Conservation (phyloP, 1,140 invertebrate genomes). For the Ephestia elutella region DNA sequence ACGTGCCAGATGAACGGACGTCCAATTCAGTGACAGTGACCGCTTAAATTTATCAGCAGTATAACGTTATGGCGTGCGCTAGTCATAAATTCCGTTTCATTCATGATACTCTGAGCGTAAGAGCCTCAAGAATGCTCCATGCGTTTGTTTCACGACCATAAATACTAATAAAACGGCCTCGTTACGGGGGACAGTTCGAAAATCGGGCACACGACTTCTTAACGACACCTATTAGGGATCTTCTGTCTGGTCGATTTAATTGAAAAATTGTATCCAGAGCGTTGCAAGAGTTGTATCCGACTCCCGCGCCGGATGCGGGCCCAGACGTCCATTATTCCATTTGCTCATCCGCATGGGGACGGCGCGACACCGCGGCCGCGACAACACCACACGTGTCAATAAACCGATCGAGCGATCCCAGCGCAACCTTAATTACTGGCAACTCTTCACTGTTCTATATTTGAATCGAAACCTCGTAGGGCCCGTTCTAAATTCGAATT, state of each 20-base stretch:
- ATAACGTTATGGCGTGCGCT: constrained; percentile 46
- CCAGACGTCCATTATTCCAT: constrained; percentile 73
- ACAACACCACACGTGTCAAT: constrained; percentile 60
- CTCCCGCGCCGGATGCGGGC: constrained; percentile 70
- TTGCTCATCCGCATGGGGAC: constrained; percentile 71
- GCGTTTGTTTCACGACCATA: constrained; percentile 64
- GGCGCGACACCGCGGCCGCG: constrained; percentile 16
- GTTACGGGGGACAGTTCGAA: constrained; percentile 69
- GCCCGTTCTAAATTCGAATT: constrained; percentile 42
- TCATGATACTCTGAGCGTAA: constrained; percentile 45
- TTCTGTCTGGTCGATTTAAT: constrained; percentile 73
- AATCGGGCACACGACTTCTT: constrained; percentile 72
- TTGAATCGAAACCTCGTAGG: constrained; percentile 35
- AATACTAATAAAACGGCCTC: constrained; percentile 72
- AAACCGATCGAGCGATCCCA: constrained; percentile 51
- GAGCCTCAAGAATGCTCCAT: constrained; percentile 37
- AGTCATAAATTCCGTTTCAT: constrained; percentile 66
- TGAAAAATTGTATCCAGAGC: constrained; percentile 73
- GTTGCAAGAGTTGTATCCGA: constrained; percentile 69
- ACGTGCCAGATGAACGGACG: constrained; percentile 21
- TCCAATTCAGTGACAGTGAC: constrained; percentile 19
- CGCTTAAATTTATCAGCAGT: constrained; percentile 41
- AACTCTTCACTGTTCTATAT: constrained; percentile 46
- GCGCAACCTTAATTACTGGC: constrained; percentile 46
- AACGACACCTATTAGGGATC: constrained; percentile 73